phyloP scores from a whole-genome alignment of 1,140 invertebrate species.

The Dendroctonus valens region DNA sequence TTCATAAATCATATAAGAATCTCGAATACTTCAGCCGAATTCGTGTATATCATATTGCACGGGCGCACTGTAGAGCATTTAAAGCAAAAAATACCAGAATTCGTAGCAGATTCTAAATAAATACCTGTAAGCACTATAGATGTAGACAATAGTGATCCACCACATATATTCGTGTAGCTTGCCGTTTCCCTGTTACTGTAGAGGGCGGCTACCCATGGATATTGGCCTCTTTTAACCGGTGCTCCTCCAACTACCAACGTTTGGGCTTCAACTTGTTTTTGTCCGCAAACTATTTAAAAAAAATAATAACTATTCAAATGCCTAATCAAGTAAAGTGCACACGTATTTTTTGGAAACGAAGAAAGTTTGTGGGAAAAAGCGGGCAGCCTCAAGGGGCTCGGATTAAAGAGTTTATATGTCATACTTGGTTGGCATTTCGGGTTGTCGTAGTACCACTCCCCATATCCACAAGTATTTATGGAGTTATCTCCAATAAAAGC shows the following conservation, averaged over 20 bases:
- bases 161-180: constrained; percentile 34
- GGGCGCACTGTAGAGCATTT: too few relatives aligned
- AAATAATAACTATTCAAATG: not conserved
- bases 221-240: constrained; percentile 48
- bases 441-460: constrained; percentile 27
- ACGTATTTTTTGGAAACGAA: not conserved
- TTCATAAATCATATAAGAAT: too few relatives aligned
- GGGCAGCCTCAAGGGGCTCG: too few relatives aligned
- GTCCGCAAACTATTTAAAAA: constrained; percentile 35
- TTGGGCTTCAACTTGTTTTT: constrained; percentile 32
- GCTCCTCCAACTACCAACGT: constrained; percentile 44
- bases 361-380: not conserved
- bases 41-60: too few relatives aligned
- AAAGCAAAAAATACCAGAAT: too few relatives aligned
- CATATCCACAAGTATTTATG: constrained; percentile 20
- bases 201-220: constrained; percentile 60
- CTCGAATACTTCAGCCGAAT: too few relatives aligned
- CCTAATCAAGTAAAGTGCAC: not conserved
- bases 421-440: constrained; percentile 36
- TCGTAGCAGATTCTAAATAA: too few relatives aligned
- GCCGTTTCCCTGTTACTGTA: constrained; percentile 47
- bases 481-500: not conserved
- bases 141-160: constrained; percentile 37
- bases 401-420: not conserved
- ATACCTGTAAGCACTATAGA: constrained; percentile 39